Evolutionary conservation across 2,888 invertebrate species (phyloP), one percentile per base, ranked within the genome.

Genomic region (Drosophila eohydei): DNA sequence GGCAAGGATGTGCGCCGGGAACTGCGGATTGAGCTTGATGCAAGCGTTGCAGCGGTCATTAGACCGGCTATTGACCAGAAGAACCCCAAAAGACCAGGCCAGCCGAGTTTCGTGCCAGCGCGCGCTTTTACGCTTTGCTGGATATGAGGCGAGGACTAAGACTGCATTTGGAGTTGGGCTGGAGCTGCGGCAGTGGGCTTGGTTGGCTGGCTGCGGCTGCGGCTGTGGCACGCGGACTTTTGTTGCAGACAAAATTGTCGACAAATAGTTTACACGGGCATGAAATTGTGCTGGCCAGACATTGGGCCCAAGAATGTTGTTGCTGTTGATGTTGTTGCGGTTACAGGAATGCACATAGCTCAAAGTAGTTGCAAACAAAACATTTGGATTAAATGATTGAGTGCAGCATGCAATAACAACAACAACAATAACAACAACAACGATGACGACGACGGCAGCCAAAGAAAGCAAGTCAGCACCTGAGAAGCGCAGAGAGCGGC

Each of bases 201-300:
- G 21, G 21, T 36, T 34, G 21, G 21, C 36, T 52, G 21, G 21
- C 44, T 36, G 5, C 30, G 30, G 41, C 36, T 51, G 55, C 44
- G 30, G 62, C 71, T 69, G 78, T 82, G 83, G 88, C 89, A 82
- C 75, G 88, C 79, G 76, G 83, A 75, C 88, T 87, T 90, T 91
- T 89, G 86, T 87, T 82, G 77, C 84, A 83, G 85, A 91, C 92
- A 91, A 91, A 91, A 91, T 91, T 91, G 92, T 91, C 91, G 91
- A 91, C 92, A 91, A 91, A 91, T 91, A 90, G 91, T 90, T 91
- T 89, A 91, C 92, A 91, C 91, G 90, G 83, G 87, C 90, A 89
- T 91, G 89, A 89, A 91, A 91, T 90, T 91, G 88, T 84, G 80
- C 81, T 77, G 69, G 54, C 65, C 71, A 67, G 78, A 83, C 74